These are phyloP conservation scores for Platygyra sinensis DNA, from an alignment of 64 coral and sea anemone genomes.

Conservation along the genomic window DNA sequence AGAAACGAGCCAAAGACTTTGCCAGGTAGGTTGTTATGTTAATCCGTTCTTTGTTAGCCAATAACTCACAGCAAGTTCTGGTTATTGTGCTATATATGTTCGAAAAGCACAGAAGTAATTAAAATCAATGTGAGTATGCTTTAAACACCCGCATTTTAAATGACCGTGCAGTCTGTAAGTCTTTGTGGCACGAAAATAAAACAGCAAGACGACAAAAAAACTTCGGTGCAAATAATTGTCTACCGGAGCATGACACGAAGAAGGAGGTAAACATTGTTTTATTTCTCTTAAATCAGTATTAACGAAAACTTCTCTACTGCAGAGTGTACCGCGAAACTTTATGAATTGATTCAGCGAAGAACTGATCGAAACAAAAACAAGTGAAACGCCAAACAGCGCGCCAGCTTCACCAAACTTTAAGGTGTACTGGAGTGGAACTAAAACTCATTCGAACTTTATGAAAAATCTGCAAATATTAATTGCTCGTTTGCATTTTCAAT, in stretches of 20 bases:
- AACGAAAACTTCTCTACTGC: not conserved
- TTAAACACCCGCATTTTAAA: not conserved
- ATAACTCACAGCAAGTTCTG: conserved; percentile 4
- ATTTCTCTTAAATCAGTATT: not conserved
- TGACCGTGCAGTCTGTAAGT: not conserved
- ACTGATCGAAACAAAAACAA: not conserved
- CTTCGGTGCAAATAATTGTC: not conserved
- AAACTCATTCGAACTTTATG: not conserved
- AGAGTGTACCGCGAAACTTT: not conserved
- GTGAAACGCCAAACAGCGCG: not conserved
- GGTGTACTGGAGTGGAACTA: not conserved
- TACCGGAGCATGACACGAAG: not conserved
- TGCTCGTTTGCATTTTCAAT: conserved; percentile 23
- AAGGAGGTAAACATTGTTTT: not conserved
- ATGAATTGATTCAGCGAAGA: not conserved
- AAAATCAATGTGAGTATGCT: not conserved
- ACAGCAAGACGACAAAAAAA: not conserved
- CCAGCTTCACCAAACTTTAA: not conserved
- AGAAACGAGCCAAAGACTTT: not conserved
- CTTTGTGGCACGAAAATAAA: not conserved
- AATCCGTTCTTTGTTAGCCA: conserved; percentile 13
- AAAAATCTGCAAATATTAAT: not conserved
- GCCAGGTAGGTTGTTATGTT: conserved; percentile 17
- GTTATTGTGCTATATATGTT: conserved; percentile 15
- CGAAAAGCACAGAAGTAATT: conserved; percentile 10